Base-by-base conservation (phyloP, 2,888 invertebrate genomes). In the Parthenolecanium corni region DNA sequence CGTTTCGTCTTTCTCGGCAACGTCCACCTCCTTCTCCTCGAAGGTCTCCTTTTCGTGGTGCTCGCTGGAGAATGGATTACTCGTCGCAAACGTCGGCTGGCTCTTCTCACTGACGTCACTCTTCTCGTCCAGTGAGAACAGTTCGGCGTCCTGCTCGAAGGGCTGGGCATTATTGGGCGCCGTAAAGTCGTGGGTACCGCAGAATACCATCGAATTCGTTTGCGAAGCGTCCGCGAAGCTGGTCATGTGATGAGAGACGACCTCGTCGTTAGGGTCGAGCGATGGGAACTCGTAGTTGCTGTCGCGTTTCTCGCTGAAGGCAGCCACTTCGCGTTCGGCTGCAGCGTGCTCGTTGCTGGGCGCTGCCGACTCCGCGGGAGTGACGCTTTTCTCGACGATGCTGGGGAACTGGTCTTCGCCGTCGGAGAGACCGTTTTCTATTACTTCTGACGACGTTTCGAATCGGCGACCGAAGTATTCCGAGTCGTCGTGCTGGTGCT, bases 331-430 rank as follows among this genome's bases (percentile, higher is more conserved):
- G 47, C 47, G 47, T 47, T 20, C 51, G 16, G 12, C 16, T 23
- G 9, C 16, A 31, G 31, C 31, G 5, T 31, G 5, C 4, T 31
- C 31, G 31, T 31, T 31, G 31, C 31, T 31, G 9, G 31, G 31
- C 47, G 21, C 21, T 16, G 51, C 9, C n/a, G n/a, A 6, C 4
- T 31, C 31, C 4, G 9, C 5, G 5, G 31, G 31, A n/a, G n/a
- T n/a, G 4, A 6, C 9, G 5, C 31, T 36, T 46, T 49, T 47
- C n/a, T 58, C 58, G 31, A 58, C 46, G 31, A 58, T 58, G 38
- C 58, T 58, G 1, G 58, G 58, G n/a, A 49, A 58, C 21, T 58
- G 47, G 18, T 58, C 58, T 46, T 16, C 47, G 47, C 49, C 58
- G 49, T 47, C 47, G 20, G 49, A 31, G 1, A 24, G 49, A 6